phyloP scores from a whole-genome alignment of 2,113 vertebrate species.

The Paradoxurus hermaphroditus region DNA sequence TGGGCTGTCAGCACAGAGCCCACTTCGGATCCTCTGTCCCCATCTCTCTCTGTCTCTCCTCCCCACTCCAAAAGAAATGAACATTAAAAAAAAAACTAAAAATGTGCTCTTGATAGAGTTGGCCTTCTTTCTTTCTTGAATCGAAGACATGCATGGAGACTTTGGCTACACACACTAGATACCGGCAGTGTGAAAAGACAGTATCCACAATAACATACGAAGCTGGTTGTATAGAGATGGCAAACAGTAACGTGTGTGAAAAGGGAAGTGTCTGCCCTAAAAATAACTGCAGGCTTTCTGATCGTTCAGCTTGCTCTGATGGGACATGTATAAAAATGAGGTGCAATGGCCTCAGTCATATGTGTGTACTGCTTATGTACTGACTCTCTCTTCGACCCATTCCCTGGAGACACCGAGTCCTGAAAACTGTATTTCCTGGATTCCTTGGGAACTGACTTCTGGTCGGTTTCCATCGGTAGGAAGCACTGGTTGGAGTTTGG shows the following conservation, averaged over 20 bases:
- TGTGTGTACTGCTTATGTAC: background rate
- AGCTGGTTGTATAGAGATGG: background rate
- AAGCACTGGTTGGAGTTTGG: background rate
- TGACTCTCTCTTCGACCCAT: background rate
- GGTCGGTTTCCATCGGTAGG: background rate
- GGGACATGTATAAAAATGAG: background rate
- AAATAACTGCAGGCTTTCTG: background rate
- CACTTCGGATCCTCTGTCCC: too few relatives aligned
- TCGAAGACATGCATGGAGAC: background rate
- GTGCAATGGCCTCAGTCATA: accelerated
- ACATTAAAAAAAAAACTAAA: background rate
- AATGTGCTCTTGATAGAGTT: background rate
- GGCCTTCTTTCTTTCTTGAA: background rate
- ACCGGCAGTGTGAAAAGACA: background rate
- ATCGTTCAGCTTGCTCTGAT: background rate
- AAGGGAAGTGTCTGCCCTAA: background rate
- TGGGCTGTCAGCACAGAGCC: too few relatives aligned
- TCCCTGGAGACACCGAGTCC: background rate
- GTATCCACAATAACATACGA: background rate
- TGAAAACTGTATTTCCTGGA: background rate
- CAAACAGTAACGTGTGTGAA: accelerated
- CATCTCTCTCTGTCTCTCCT: too few relatives aligned
- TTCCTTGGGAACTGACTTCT: background rate
- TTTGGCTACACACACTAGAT: too few relatives aligned
- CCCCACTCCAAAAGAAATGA: too few relatives aligned